These are phyloP conservation scores for Monoplex corrugatus DNA, from an alignment of 2,888 invertebrate genomes.

Conservation along the genomic window DNA sequence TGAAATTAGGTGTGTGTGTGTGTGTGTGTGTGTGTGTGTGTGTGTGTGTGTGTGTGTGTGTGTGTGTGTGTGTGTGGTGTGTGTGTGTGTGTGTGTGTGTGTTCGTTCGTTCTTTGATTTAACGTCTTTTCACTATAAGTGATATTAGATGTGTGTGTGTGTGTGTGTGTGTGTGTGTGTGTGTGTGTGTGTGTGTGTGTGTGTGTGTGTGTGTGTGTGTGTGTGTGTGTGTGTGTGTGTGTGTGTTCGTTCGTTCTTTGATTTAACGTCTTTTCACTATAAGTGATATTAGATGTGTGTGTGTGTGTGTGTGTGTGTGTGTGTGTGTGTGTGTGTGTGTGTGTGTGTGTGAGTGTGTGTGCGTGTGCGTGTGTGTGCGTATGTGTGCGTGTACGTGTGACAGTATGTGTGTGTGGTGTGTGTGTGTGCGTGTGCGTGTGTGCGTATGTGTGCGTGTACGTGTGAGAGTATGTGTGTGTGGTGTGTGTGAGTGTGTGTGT, in stretches of 20 bases:
- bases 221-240: conserved; percentile 1
- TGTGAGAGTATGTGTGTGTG: no score
- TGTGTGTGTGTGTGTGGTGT: no score
- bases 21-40: background rate
- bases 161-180: background rate
- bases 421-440: background rate
- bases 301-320: conserved; percentile 1
- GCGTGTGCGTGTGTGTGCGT: background rate
- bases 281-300: no score
- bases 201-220: conserved; percentile 1
- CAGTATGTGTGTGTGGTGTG: no score
- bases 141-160: no score
- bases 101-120: no score
- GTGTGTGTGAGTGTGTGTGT: no score
- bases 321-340: background rate
- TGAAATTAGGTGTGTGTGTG: no score
- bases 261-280: no score
- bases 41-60: background rate
- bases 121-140: no score
- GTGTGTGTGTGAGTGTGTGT: background rate
- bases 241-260: no score
- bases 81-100: no score
- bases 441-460: background rate
- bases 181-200: background rate
- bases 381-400: background rate